A percentile compares a stretch with the other conserved stretches of the same genome.
These are phyloP conservation scores for Telenomus remus DNA, from an alignment of 1,140 invertebrate genomes.

Conservation along the genomic window DNA sequence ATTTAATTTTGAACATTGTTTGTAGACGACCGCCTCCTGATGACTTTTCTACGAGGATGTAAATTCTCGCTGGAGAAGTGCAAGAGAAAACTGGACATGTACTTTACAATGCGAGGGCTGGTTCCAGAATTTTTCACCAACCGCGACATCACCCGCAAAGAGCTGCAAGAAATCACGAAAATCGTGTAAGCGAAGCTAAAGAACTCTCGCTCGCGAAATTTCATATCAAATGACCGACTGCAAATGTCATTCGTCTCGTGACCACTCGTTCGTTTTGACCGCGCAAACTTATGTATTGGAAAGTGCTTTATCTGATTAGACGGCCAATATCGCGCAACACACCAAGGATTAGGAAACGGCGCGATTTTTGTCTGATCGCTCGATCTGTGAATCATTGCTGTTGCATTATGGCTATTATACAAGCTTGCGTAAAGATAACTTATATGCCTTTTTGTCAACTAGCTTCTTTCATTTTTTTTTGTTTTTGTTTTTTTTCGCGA, in stretches of 20 bases:
- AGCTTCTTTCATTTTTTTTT: too few species aligned
- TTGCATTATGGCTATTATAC: not conserved
- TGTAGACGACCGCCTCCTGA: slow-evolving; percentile 83
- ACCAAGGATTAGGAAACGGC: slow-evolving; percentile 22
- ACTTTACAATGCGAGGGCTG: slow-evolving; percentile 88
- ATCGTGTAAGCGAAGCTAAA: slow-evolving; percentile 82
- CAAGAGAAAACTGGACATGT: slow-evolving; percentile 88
- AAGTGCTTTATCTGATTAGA: slow-evolving; percentile 34
- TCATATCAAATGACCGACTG: not conserved
- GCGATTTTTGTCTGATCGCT: slow-evolving; percentile 20
- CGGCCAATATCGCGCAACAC: slow-evolving; percentile 2
- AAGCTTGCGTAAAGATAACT: slow-evolving; percentile 1
- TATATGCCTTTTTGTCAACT: not conserved
- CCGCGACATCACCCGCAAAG: slow-evolving; percentile 82
- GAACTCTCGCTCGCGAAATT: not conserved
- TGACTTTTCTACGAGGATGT: slow-evolving; percentile 87
- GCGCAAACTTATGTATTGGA: slow-evolving; percentile 36
- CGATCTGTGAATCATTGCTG: slow-evolving; percentile 2
- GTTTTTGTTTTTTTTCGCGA: too few species aligned
- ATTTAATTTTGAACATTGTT: slow-evolving; percentile 1
- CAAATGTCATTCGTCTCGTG: slow-evolving; percentile 10
- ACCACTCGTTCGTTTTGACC: slow-evolving; percentile 13
- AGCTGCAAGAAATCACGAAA: slow-evolving; percentile 82
- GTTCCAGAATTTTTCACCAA: slow-evolving; percentile 89
- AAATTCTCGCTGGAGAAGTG: slow-evolving; percentile 89